These are phyloP conservation scores for Listronotus oregonensis DNA, from an alignment of 1,140 invertebrate species.

Conservation along the genomic window DNA sequence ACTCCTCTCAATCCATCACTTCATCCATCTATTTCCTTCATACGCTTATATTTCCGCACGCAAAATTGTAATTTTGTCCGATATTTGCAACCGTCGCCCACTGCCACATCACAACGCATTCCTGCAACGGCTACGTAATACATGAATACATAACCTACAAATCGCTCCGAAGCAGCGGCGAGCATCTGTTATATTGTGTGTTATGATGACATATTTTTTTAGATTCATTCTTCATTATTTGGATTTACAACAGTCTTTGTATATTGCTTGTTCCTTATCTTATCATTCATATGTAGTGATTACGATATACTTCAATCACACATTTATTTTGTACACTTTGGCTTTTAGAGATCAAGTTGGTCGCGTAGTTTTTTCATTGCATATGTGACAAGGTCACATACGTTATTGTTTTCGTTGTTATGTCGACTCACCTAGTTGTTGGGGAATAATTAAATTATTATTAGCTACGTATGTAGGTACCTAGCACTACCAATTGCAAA, in stretches of 20 bases:
- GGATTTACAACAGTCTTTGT: not conserved
- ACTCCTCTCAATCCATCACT: constrained; percentile 2
- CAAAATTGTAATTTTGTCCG: not conserved
- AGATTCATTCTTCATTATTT: too few relatives aligned
- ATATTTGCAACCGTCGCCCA: not conserved
- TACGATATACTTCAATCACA: too few relatives aligned
- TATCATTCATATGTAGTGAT: too few relatives aligned
- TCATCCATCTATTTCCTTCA: not conserved
- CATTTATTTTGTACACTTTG: constrained; percentile 5
- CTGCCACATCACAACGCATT: constrained; percentile 17
- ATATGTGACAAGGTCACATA: constrained; percentile 22
- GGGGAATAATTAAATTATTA: too few relatives aligned
- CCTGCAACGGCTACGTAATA: constrained; percentile 19
- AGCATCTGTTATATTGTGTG: constrained; percentile 6
- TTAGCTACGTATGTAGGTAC: too few relatives aligned
- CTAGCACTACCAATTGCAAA: too few relatives aligned
- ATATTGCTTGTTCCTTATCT: constrained; percentile 3
- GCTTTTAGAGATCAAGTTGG: too few relatives aligned
- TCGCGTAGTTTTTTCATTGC: not conserved
- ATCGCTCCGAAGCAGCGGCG: not conserved
- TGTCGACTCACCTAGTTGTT: too few relatives aligned
- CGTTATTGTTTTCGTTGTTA: too few relatives aligned
- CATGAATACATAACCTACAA: constrained; percentile 21
- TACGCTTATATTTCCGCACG: not conserved
- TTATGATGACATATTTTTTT: not conserved